Evolutionary conservation across 1,140 invertebrate species (phyloP), one percentile per base, ranked within the genome.

Genomic region (Drosophila pruinosa): DNA sequence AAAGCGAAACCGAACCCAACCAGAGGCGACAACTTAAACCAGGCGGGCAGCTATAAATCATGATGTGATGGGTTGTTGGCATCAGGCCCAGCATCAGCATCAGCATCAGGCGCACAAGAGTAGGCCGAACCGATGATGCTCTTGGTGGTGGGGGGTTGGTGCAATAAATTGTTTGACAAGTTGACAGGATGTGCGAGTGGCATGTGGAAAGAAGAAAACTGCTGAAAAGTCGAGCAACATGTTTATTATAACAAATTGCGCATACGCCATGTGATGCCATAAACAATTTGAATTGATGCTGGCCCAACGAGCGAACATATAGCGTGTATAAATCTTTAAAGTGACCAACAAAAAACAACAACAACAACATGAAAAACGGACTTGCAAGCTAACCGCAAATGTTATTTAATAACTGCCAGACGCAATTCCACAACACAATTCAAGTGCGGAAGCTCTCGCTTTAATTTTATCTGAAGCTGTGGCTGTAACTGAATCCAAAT

Each of bases 241-340:
- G 80, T 86, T 86, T 85, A 85, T 80, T 85, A 86, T 86, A 86
- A 86, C 72, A 80, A 85, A 85, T 85, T 85, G 81, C 72, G 81
- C 74, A 85, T 83, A 83, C 80, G 68, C 80, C 80, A 80, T 86
- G 81, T 85, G 76, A 73, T 67, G 72, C 80, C 81, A 67, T 86
- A 69, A 73, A 77, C 68, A 86, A 80, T 73, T 73, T 86, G 72
- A 86, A 86, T 73, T 80, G 76, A 79, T 75, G 65, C n/a, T n/a
- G n/a, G n/a, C n/a, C 64, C 50, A 41, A 34, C 54, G 34, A 67
- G 8, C 39, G 14, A 57, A 21, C n/a, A 22, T 14, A 26, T 28
- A 47, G 31, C 31, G 26, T 22, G 24, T 59, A 78, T 85, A 79
- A 65, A 85, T 85, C 67, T 75, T 85, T 79, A 83, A 79, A 79